These are phyloP conservation scores for Caranx melampygus DNA, from an alignment of 2,113 vertebrate species.

Conservation along the genomic window DNA sequence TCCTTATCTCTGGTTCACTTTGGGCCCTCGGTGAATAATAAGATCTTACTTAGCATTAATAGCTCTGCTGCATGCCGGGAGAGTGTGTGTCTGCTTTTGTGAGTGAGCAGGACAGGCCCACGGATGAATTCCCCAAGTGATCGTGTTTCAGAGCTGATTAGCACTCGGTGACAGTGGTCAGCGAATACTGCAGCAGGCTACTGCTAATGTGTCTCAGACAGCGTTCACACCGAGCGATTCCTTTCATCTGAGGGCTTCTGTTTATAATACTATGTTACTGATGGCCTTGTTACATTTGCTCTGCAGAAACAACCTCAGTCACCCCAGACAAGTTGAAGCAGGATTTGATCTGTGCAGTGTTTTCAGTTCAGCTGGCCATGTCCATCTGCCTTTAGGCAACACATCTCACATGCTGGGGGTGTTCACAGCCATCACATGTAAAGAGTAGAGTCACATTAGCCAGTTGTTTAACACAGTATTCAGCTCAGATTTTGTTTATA, in stretches of 20 bases:
- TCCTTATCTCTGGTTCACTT: conserved; percentile 36
- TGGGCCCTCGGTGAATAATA: conserved; percentile 44
- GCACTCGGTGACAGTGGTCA: conserved; percentile 4
- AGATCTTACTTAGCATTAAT: conserved; percentile 40
- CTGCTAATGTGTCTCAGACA: background rate
- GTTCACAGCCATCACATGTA: too few species aligned
- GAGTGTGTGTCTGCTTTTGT: background rate
- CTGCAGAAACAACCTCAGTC: too few species aligned
- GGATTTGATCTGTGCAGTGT: too few species aligned
- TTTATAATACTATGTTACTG: background rate
- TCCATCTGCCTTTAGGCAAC: too few species aligned
- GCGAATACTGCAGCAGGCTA: background rate
- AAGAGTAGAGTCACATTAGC: too few species aligned
- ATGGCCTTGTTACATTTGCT: background rate
- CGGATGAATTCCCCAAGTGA: conserved; percentile 15
- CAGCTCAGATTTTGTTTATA: too few species aligned
- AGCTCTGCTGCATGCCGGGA: conserved; percentile 20
- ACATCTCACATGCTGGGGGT: too few species aligned
- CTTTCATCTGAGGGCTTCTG: background rate
- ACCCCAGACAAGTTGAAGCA: too few species aligned
- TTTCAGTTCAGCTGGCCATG: too few species aligned
- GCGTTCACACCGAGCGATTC: background rate
- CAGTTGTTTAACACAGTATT: too few species aligned
- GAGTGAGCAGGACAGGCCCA: conserved; percentile 22
- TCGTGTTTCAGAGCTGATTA: conserved; percentile 34